Conservation (phyloP, 2,797 vertebrate species). For the Falco cherrug region DNA sequence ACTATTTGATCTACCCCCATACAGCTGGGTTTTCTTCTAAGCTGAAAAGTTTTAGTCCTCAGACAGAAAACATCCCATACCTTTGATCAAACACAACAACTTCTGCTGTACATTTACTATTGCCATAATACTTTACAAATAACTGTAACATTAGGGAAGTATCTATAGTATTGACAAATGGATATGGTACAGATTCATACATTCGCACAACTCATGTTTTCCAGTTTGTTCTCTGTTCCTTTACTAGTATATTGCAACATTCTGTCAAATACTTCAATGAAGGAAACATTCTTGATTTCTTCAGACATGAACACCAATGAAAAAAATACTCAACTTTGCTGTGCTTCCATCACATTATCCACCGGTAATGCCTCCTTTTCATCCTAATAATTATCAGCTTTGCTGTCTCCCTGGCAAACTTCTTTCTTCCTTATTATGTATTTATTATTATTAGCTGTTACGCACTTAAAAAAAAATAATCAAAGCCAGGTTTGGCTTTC, state of each 20-base stretch:
- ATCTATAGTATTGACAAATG: not conserved
- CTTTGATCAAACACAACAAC: not conserved
- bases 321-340: not conserved
- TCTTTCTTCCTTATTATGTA: not conserved
- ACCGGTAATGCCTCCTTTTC: not conserved
- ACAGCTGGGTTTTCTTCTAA: fast-evolving
- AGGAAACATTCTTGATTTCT: not conserved
- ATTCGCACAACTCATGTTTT: not conserved
- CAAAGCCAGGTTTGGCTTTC: not conserved
- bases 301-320: not conserved
- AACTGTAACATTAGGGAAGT: not conserved
- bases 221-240: not conserved
- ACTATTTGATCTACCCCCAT: not conserved
- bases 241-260: not conserved
- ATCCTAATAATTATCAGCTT: not conserved
- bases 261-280: not conserved
- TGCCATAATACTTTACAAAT: not conserved
- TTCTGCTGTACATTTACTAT: not conserved
- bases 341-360: not conserved
- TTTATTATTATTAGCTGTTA: not conserved
- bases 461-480: not conserved
- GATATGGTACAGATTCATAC: not conserved
- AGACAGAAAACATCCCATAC: not conserved
- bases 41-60: not conserved
- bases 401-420: not conserved